These are phyloP conservation scores for Busseola fusca DNA, from an alignment of 2,888 invertebrate genomes.

Conservation along the genomic window DNA sequence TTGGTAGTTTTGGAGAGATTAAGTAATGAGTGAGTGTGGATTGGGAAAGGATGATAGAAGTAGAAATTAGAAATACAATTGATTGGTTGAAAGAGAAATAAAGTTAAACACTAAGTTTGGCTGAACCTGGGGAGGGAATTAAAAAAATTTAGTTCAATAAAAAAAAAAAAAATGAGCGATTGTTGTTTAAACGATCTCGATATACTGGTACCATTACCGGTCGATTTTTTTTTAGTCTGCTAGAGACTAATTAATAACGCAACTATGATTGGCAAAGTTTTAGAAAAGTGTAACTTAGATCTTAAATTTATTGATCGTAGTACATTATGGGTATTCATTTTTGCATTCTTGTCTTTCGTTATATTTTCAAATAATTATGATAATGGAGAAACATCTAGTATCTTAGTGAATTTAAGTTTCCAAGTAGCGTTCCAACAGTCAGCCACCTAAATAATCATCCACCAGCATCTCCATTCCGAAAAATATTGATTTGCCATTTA, in stretches of 20 bases:
- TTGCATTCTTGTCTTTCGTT: background rate
- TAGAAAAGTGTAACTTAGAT: background rate
- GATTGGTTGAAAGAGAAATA: too few relatives aligned
- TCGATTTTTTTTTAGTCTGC: background rate
- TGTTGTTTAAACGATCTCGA: too few relatives aligned
- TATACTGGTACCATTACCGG: background rate
- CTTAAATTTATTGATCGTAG: background rate
- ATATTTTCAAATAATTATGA: background rate
- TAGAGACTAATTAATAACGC: too few relatives aligned
- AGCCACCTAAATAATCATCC: background rate
- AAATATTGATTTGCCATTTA: background rate
- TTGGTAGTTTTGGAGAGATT: too few relatives aligned
- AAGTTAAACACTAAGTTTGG: too few relatives aligned
- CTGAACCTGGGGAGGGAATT: too few relatives aligned
- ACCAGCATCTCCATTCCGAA: background rate
- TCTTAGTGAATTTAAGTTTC: too few relatives aligned
- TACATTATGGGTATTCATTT: background rate
- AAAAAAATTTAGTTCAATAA: too few relatives aligned
- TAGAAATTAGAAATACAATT: too few relatives aligned
- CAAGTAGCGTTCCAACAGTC: background rate
- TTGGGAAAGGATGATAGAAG: too few relatives aligned
- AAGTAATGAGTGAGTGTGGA: too few relatives aligned
- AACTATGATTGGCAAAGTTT: background rate
- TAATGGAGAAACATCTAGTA: background rate
- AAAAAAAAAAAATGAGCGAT: too few relatives aligned